Evolutionary conservation across 2,888 invertebrate genomes (phyloP).

Genomic region (Dermolepida albohirtum): DNA sequence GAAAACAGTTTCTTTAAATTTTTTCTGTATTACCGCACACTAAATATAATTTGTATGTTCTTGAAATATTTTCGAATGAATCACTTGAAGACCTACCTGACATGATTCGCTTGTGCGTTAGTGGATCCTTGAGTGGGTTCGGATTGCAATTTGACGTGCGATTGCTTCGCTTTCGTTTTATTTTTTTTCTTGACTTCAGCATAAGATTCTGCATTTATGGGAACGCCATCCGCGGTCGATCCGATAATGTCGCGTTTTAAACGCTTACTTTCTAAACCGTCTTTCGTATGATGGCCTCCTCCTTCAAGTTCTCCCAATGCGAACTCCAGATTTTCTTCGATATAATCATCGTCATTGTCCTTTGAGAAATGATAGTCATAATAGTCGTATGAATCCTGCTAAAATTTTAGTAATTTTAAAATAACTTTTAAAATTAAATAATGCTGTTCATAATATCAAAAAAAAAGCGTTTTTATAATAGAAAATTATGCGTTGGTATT

Average conservation of each 20-base stretch:
- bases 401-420: constrained; percentile 3
- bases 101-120: constrained; percentile 3
- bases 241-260: constrained; percentile 61
- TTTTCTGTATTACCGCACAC: too few relatives aligned
- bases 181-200: constrained; percentile 53
- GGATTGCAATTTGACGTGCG: neutral
- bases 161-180: constrained; percentile 40
- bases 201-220: constrained; percentile 61
- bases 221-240: constrained; percentile 59
- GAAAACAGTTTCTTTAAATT: too few relatives aligned
- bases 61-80: neutral
- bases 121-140: constrained; percentile 16
- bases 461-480: too few relatives aligned
- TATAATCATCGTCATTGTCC: constrained; percentile 33
- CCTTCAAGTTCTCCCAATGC: constrained; percentile 50
- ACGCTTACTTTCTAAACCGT: constrained; percentile 51
- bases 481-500: too few relatives aligned
- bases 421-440: neutral
- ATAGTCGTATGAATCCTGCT: constrained; percentile 39
- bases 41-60: too few relatives aligned
- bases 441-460: too few relatives aligned
- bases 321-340: constrained; percentile 44
- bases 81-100: constrained; percentile 22
- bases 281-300: constrained; percentile 48
- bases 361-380: constrained; percentile 33